Percentiles rank a stretch among this genome's conserved stretches.
Evolutionary conservation across 2,113 vertebrate species (phyloP).

Genomic region (Actinemys pallida): DNA sequence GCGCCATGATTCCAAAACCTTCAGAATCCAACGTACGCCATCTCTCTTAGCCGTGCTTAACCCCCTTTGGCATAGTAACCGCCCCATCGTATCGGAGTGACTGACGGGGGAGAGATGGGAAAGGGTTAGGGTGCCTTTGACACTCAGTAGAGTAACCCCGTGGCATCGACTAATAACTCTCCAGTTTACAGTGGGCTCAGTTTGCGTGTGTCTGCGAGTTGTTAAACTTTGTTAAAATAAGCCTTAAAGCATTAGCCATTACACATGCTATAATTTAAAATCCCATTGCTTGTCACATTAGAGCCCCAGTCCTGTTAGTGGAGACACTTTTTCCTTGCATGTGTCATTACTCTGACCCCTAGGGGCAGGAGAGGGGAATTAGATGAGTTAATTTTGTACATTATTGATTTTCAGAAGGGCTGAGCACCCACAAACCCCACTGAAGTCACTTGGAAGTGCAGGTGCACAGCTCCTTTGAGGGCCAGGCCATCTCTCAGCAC

Average conservation of each 20-base stretch:
- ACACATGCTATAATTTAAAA: fast-evolving
- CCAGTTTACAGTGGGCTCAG: fast-evolving
- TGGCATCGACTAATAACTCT: fast-evolving
- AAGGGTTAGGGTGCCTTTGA: neutral
- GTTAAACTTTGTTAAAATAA: fast-evolving
- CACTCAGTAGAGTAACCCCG: fast-evolving
- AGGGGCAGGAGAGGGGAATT: fast-evolving
- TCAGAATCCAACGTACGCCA: neutral
- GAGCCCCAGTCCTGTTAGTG: fast-evolving
- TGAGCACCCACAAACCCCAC: fast-evolving
- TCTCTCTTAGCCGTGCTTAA: no score
- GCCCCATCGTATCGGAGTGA: neutral
- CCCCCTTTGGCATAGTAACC: neutral
- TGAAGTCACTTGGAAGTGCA: neutral
- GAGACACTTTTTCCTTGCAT: fast-evolving
- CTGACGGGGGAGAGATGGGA: neutral
- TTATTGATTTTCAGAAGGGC: neutral
- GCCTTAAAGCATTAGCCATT: neutral
- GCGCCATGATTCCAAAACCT: neutral
- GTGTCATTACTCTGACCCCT: fast-evolving
- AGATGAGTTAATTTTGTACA: fast-evolving
- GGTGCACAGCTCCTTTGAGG: neutral
- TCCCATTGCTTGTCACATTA: fast-evolving
- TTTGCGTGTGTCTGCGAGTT: neutral
- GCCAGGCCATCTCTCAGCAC: fast-evolving